phyloP scores from a whole-genome alignment of 2,888 invertebrate genomes.

The Antheraea assamensis region DNA sequence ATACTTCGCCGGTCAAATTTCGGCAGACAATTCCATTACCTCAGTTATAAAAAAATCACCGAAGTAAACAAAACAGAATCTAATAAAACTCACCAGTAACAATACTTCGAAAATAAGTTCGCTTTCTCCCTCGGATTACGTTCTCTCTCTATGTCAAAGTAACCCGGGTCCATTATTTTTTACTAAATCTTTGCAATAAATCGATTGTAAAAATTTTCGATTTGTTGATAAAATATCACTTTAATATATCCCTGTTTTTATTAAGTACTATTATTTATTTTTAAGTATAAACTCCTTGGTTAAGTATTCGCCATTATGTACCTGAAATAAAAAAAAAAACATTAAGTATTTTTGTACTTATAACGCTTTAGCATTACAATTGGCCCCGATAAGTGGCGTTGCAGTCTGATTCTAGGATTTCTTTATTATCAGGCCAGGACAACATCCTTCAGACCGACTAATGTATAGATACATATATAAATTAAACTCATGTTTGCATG shows the following conservation, averaged over 20 bases:
- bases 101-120: conserved; percentile 83
- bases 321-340: conserved; percentile 8
- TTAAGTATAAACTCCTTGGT: conserved; percentile 6
- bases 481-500: too few relatives aligned
- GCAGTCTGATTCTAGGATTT: too few relatives aligned
- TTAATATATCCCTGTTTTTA: conserved; percentile 2
- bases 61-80: background rate
- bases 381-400: too few relatives aligned
- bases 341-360: too few relatives aligned
- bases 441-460: too few relatives aligned
- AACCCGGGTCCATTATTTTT: conserved; percentile 75
- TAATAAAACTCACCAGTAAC: conserved; percentile 86
- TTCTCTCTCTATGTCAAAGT: conserved; percentile 74
- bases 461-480: too few relatives aligned
- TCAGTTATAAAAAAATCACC: background rate
- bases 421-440: too few relatives aligned
- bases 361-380: too few relatives aligned
- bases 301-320: conserved; percentile 11
- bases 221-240: conserved; percentile 10
- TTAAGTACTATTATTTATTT: conserved; percentile 2
- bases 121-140: conserved; percentile 85
- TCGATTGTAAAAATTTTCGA: background rate
- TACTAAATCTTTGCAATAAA: background rate
- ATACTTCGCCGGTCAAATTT: too few relatives aligned
- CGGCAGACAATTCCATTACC: too few relatives aligned